A percentile compares a stretch with the other conserved stretches of the same genome.
Evolutionary conservation across 1,140 invertebrate species (phyloP).

Genomic region (Drosophila asahinai): DNA sequence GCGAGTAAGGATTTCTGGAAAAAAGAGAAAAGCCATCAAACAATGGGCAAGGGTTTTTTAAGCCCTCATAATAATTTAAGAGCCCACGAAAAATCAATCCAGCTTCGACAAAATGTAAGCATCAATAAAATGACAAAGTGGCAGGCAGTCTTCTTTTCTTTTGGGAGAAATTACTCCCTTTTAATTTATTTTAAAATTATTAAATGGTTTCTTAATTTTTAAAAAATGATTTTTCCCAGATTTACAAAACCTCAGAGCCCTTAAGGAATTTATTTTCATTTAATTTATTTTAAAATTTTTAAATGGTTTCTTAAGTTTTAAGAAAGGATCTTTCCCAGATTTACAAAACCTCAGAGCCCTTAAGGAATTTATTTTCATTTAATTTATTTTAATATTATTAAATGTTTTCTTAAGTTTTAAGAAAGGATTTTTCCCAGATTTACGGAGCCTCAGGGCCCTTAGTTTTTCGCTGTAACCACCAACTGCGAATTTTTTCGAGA

Average conservation of each 20-base stretch:
- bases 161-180: not conserved
- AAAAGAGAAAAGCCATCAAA: not conserved
- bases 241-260: no score
- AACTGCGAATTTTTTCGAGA: not conserved
- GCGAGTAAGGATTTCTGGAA: not conserved
- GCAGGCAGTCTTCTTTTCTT: not conserved
- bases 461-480: not conserved
- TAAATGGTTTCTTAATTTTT: slow-evolving; percentile 3
- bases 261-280: not conserved
- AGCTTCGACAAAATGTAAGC: slow-evolving; percentile 4
- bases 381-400: slow-evolving; percentile 3
- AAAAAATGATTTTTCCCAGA: no score
- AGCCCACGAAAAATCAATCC: slow-evolving; percentile 3
- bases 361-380: not conserved
- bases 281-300: not conserved
- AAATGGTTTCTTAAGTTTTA: slow-evolving; percentile 1
- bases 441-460: no score
- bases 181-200: not conserved
- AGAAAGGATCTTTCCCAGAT: no score
- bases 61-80: slow-evolving; percentile 13
- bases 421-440: no score
- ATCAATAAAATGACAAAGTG: slow-evolving; percentile 5
- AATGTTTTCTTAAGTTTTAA: not conserved
- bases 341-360: no score
- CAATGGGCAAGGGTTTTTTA: not conserved